phyloP scores from a whole-genome alignment of 2,113 vertebrate species.

The Cinclus cinclus region DNA sequence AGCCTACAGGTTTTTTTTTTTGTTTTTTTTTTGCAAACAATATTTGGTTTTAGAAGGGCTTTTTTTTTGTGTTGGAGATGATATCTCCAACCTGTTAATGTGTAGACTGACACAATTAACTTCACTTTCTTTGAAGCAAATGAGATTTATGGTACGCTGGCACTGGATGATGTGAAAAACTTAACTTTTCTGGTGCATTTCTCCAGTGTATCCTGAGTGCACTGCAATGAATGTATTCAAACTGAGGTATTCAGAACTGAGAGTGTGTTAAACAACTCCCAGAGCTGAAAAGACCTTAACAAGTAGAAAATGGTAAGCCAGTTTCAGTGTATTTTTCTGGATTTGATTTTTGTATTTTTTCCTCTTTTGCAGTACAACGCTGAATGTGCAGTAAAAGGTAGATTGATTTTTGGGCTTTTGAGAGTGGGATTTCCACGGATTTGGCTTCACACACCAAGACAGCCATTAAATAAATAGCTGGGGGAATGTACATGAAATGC shows the following conservation, averaged over 20 bases:
- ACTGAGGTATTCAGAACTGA: neutral
- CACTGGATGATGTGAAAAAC: neutral
- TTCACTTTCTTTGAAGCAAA: neutral
- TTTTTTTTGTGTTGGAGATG: neutral
- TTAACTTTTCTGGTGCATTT: neutral
- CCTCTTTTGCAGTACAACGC: constrained; percentile 3
- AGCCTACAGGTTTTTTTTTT: neutral
- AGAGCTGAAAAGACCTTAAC: neutral
- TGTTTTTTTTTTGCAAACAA: neutral
- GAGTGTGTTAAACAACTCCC: neutral
- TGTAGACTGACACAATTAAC: neutral
- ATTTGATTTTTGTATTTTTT: constrained; percentile 27
- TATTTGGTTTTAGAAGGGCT: neutral
- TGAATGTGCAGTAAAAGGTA: constrained; percentile 50
- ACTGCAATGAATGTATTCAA: neutral
- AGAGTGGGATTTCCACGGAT: neutral
- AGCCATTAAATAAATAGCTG: neutral
- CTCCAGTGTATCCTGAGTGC: neutral
- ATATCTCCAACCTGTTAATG: neutral
- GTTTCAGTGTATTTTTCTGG: constrained; percentile 8
- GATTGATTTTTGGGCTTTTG: neutral
- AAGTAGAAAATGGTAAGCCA: neutral
- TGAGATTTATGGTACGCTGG: neutral
- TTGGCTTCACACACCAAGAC: neutral
- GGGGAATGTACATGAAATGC: constrained; percentile 20